These are phyloP conservation scores for Arenicola marina DNA, from an alignment of 2,888 invertebrate species.

Conservation along the genomic window DNA sequence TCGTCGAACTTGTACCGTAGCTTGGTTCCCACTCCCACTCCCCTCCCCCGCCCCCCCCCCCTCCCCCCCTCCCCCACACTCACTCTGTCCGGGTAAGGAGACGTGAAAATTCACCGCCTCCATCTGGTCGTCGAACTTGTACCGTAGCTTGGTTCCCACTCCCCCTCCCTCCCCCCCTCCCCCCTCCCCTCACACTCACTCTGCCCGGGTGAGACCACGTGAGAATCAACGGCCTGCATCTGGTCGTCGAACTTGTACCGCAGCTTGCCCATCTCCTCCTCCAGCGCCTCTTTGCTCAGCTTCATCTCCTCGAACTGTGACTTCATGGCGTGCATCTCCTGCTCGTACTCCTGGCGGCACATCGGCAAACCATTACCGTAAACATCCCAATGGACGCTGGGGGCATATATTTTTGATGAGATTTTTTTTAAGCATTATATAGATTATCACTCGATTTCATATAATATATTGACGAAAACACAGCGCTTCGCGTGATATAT, in stretches of 20 bases:
- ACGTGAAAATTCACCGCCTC: neutral
- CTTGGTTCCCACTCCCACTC: constrained; percentile 67
- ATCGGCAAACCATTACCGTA: neutral
- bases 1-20: constrained; percentile 64
- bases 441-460: no score
- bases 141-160: constrained; percentile 66
- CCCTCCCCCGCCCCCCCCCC: constrained; percentile 42
- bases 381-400: neutral
- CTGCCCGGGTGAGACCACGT: constrained; percentile 5
- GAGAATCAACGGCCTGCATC: constrained; percentile 1
- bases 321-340: constrained; percentile 67
- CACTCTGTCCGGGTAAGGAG: neutral
- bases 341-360: constrained; percentile 64
- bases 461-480: no score
- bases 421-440: no score
- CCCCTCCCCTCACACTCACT: neutral
- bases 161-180: constrained; percentile 65
- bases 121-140: constrained; percentile 56
- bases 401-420: no score
- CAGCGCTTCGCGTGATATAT: no score
- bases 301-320: constrained; percentile 60
- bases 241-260: constrained; percentile 61
- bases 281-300: constrained; percentile 60
- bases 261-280: constrained; percentile 68
- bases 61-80: neutral